Conservation (phyloP, 2,113 vertebrate species). For the Oreochromis niloticus region DNA sequence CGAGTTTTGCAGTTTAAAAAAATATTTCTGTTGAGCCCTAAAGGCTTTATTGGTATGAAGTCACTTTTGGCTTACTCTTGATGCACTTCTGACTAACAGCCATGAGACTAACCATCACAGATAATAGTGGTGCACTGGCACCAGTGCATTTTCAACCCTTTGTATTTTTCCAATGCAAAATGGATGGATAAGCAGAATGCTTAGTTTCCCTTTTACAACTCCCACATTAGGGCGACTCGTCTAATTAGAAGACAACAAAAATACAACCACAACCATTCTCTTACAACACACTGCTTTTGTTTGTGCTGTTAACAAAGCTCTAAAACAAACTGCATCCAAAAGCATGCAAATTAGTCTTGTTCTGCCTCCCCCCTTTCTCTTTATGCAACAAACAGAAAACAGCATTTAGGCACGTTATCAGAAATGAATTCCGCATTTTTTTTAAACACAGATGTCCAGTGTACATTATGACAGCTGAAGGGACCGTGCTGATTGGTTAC, state of each 20-base stretch:
- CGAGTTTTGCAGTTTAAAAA: background rate
- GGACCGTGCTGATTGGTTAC: background rate
- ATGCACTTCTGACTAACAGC: background rate
- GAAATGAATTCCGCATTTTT: background rate
- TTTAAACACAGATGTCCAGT: background rate
- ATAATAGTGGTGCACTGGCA: background rate
- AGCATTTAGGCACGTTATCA: background rate
- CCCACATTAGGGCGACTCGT: background rate
- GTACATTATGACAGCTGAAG: background rate
- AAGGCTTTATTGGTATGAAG: background rate
- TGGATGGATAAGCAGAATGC: background rate
- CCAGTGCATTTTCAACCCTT: background rate
- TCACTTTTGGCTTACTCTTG: background rate
- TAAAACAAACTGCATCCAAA: conserved; percentile 30
- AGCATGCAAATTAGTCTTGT: conserved; percentile 8
- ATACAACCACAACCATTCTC: background rate
- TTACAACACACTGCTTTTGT: conserved; percentile 15
- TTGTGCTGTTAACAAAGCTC: conserved; percentile 30
- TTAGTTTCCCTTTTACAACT: background rate
- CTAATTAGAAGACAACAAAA: conserved; percentile 26
- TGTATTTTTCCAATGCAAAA: background rate
- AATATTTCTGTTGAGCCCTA: background rate
- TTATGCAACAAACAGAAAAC: conserved; percentile 1
- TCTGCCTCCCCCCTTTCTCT: background rate
- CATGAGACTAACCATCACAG: background rate